Base-by-base conservation (phyloP, 2,888 invertebrate species). In the Biston betularia region DNA sequence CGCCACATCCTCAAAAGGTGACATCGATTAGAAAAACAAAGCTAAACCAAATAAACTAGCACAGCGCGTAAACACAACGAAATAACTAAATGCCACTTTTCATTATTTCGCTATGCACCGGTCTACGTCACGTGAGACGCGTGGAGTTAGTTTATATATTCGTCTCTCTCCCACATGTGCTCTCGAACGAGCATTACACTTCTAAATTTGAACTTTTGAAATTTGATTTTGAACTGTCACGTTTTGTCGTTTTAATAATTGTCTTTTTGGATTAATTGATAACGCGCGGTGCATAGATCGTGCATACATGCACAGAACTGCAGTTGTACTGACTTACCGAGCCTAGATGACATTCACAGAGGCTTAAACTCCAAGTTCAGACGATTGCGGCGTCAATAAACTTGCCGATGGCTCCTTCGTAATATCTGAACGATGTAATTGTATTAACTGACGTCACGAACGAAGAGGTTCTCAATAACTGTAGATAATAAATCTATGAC, bases 21-120 rank as follows among this genome's bases (percentile, higher is more conserved):
- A 61, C 65, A 57, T 69, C 75, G 77, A 79, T 81, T 79, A 78
- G 75, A 77, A 79, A 84, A 79, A 79, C 77, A 79, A 79, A 74
- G 78, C 83, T 80, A 83, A 87, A 89, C 93, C 77, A 86, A 89
- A 89, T 86, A 89, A 90, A 90, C 92, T 89, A 91, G 90, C 90
- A 89, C 90, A 91, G 86, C 92, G 92, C 90, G 92, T 93, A 93
- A 93, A 93, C 92, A 92, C 93, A 87, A 88, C 90, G 87, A 92
- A 92, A 89, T 92, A 90, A 93, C 92, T 92, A 88, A 91, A 89
- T 89, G 89, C 88, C 90, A 92, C 91, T 92, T 93, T 93, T 92
- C 92, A 93, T 93, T 90, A 90, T 92, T 92, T 91, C 89, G 88
- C 90, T 90, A 92, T 92, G 91, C 92, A 92, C 89, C 87, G 89